These are phyloP conservation scores for Mesaphorura yosii DNA, from an alignment of 1,140 invertebrate species.

Conservation along the genomic window DNA sequence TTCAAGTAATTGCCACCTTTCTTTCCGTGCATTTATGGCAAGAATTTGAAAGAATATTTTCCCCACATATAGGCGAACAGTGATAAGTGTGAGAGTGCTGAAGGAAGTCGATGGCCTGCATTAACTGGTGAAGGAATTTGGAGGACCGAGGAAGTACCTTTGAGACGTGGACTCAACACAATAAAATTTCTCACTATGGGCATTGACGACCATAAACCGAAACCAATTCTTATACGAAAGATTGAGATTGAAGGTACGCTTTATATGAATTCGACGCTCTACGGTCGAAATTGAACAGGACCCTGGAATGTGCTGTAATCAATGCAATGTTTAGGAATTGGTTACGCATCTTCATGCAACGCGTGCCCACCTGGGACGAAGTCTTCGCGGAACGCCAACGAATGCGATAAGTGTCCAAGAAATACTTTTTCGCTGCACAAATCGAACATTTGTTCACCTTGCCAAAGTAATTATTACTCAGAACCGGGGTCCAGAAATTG, in stretches of 20 bases:
- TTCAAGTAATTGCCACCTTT: conserved; percentile 36
- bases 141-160: conserved; percentile 37
- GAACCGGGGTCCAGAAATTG: conserved; percentile 33
- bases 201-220: conserved; percentile 34
- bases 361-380: conserved; percentile 46
- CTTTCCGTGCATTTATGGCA: background rate
- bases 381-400: too few relatives aligned
- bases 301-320: too few relatives aligned
- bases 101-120: conserved; percentile 39
- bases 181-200: conserved; percentile 45
- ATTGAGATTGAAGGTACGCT: conserved; percentile 38
- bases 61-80: conserved; percentile 39
- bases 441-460: conserved; percentile 39
- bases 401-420: conserved; percentile 41
- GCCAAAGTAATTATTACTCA: conserved; percentile 30
- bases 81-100: conserved; percentile 42
- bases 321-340: conserved; percentile 41
- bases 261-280: background rate
- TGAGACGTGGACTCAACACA: conserved; percentile 42
- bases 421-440: conserved; percentile 41
- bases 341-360: conserved; percentile 47
- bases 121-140: conserved; percentile 42
- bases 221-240: conserved; percentile 38
- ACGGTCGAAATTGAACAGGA: too few relatives aligned
- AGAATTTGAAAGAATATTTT: background rate